These are phyloP conservation scores for Dasypogon diadema DNA, from an alignment of 2,888 invertebrate genomes.

Conservation along the genomic window DNA sequence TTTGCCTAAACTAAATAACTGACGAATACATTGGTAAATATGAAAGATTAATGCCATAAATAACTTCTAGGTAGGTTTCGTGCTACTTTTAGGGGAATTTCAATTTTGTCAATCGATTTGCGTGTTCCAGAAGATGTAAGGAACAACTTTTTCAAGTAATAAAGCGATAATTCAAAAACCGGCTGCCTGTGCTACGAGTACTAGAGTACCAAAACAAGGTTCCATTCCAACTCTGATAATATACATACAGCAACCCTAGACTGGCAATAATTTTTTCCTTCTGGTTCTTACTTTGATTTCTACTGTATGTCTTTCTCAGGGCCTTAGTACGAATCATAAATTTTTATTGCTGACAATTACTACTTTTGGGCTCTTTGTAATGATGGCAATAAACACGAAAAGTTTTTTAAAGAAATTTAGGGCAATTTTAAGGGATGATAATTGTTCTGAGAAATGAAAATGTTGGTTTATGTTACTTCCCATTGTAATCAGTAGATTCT, in stretches of 20 bases:
- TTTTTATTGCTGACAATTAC: constrained; percentile 48
- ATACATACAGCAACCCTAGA: background rate
- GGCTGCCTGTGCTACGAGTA: constrained; percentile 11
- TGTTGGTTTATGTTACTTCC: background rate
- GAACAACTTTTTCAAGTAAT: constrained; percentile 23
- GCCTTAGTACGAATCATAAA: constrained; percentile 45
- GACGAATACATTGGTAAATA: background rate
- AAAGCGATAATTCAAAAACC: constrained; percentile 39
- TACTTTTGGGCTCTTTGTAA: constrained; percentile 35
- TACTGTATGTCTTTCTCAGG: constrained; percentile 4
- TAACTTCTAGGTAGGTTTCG: background rate
- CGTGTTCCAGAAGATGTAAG: constrained; percentile 21
- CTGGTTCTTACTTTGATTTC: constrained; percentile 32
- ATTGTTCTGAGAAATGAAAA: constrained; percentile 21
- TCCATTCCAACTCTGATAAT: background rate
- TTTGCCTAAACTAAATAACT: no score
- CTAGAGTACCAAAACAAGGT: background rate
- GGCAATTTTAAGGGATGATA: constrained; percentile 33
- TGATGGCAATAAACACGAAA: constrained; percentile 41
- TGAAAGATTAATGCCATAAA: background rate
- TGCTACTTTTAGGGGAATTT: background rate
- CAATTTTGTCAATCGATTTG: constrained; percentile 37
- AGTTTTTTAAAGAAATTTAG: constrained; percentile 32
- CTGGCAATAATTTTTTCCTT: constrained; percentile 22
- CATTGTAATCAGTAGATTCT: no score